Base-by-base conservation (phyloP, 2,797 vertebrate genomes). In the Antennarius maculatus region DNA sequence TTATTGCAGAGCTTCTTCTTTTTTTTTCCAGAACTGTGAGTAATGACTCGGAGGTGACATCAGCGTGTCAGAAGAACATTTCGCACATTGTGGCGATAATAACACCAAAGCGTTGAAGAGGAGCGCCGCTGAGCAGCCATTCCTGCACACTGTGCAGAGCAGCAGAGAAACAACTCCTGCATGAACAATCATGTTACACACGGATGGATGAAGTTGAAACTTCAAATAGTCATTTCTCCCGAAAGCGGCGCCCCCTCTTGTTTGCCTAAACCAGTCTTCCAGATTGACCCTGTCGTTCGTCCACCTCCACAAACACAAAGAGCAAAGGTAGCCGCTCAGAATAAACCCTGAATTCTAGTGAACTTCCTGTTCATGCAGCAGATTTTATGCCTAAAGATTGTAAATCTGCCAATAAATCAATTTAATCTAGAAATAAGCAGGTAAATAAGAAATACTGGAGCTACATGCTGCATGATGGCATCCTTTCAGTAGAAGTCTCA, bases 151-250 rank as follows among this genome's bases (percentile, higher is more conserved):
- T 50, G 48, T 48, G 47, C 50, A 34, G 7, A 54, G 53, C n/a
- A 29, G 28, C 39, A 34, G 5, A 57, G 43, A 67, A 71, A 56
- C 55, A 63, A 18, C 62, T 77, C 28, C 39, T 48, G 23, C 41
- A 39, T 67, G 28, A 56, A 58, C 66, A 53, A 63, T 55, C 23
- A 48, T 17, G 54, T 17, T 50, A 64, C 49, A 69, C 56, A 16
- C 61, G 43, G 49, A 23, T 37, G 50, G 29, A 1, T 23, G 23
- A 23, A 23, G 23, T 23, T 23, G 23, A 2, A 23, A 1, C 23
- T 23, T 23, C 23, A 23, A 23, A 23, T 23, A 23, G 23, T 23
- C 23, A 23, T 23, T n/a, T n/a, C n/a, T n/a, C n/a, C n/a, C n/a
- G n/a, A n/a, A n/a, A n/a, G n/a, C n/a, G 23, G 23, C 1, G 23